Evolutionary conservation across 2,113 vertebrate species (phyloP).

Genomic region (Mus pahari): DNA sequence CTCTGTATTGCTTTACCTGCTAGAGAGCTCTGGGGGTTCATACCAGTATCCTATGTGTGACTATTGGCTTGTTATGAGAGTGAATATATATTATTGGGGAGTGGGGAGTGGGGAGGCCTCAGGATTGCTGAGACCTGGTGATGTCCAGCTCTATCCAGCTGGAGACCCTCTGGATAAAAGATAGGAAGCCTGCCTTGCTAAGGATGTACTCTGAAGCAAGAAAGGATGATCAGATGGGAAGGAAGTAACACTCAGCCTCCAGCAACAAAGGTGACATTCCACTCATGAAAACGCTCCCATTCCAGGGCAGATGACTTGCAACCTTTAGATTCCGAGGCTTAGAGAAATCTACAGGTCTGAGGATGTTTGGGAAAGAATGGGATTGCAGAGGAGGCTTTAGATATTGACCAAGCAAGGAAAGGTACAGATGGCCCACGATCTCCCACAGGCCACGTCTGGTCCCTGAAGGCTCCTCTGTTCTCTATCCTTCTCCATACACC

Average conservation of each 20-base stretch:
- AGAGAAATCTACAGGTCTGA: not conserved
- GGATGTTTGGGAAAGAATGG: not conserved
- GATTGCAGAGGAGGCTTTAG: not conserved
- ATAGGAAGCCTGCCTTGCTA: not conserved
- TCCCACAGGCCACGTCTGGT: not conserved
- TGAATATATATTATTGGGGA: not conserved
- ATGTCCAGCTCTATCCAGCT: not conserved
- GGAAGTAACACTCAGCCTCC: not conserved
- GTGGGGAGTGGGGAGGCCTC: not conserved
- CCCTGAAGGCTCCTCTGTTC: not conserved
- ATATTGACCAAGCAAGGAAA: not conserved
- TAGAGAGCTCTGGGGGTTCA: fast-evolving
- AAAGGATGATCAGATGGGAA: not conserved
- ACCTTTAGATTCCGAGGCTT: not conserved
- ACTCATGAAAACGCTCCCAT: not conserved
- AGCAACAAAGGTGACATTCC: too few species aligned
- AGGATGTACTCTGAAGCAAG: not conserved
- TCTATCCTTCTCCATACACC: not conserved
- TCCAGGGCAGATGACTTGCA: not conserved
- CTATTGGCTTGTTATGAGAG: not conserved
- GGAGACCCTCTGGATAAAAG: not conserved
- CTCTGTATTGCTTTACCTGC: fast-evolving
- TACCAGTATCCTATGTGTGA: fast-evolving
- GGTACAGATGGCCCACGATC: not conserved
- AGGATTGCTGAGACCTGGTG: not conserved